These are phyloP conservation scores for Thalassaphorura encarpata DNA, from an alignment of 1,140 invertebrate species.

Conservation along the genomic window DNA sequence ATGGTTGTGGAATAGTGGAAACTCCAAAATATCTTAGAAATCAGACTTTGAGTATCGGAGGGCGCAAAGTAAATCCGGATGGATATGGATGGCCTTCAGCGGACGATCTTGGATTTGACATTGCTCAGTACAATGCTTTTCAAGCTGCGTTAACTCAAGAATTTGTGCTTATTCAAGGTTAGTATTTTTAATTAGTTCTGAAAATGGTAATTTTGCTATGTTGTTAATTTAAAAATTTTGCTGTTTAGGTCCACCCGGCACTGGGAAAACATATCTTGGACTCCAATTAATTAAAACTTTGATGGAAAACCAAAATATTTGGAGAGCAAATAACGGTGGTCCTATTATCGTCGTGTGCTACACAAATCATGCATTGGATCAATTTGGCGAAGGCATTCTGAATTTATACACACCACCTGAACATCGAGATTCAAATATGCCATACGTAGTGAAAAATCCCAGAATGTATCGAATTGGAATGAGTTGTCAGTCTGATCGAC, in stretches of 20 bases:
- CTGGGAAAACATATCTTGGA: constrained; percentile 68
- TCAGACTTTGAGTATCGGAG: too few relatives aligned
- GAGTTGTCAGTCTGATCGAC: too few relatives aligned
- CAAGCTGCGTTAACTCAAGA: constrained; percentile 49
- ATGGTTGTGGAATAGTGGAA: too few relatives aligned
- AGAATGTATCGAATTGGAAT: too few relatives aligned
- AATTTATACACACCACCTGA: not conserved
- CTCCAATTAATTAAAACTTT: constrained; percentile 3
- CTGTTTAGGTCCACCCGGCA: constrained; percentile 68
- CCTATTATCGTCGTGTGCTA: constrained; percentile 69
- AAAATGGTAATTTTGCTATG: not conserved
- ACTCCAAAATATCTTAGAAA: too few relatives aligned
- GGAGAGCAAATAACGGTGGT: not conserved
- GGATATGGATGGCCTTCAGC: too few relatives aligned
- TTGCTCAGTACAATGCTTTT: constrained; percentile 49
- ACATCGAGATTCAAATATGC: too few relatives aligned
- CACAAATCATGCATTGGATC: constrained; percentile 79
- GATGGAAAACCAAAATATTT: not conserved
- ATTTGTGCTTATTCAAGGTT: constrained; percentile 54
- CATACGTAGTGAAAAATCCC: too few relatives aligned
- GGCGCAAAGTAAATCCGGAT: too few relatives aligned
- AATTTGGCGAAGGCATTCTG: constrained; percentile 66
- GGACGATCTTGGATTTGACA: constrained; percentile 44
- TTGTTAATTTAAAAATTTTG: constrained; percentile 41
- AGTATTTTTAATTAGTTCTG: constrained; percentile 35